These are phyloP conservation scores for Norana najaformis DNA, from an alignment of 2,888 invertebrate species.

Conservation along the genomic window DNA sequence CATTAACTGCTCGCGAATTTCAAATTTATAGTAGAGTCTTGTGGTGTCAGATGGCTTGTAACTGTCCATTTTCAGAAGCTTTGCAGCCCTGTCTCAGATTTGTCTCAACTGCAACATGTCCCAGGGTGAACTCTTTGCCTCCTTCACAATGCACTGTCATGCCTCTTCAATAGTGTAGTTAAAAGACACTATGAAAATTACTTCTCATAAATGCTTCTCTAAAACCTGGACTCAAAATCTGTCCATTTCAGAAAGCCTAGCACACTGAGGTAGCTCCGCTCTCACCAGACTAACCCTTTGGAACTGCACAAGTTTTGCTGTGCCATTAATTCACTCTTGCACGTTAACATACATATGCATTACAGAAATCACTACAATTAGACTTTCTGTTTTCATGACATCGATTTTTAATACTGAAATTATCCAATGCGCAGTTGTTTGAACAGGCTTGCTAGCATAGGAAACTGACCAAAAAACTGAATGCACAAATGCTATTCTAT, in stretches of 20 bases:
- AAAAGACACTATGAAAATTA: neutral
- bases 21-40: neutral
- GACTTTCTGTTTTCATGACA: neutral
- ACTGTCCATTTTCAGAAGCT: neutral
- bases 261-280: neutral
- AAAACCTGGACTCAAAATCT: neutral
- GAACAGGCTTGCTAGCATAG: neutral
- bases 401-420: neutral
- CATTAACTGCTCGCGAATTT: neutral
- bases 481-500: too few relatives aligned
- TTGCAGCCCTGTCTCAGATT: too few relatives aligned
- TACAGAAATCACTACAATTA: neutral
- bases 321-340: neutral
- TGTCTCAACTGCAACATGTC: neutral
- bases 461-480: too few relatives aligned
- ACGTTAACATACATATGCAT: neutral
- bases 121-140: neutral
- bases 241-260: neutral
- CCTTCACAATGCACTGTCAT: neutral
- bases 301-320: neutral
- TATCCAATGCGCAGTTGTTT: too few relatives aligned
- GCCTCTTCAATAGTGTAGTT: neutral
- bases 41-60: neutral
- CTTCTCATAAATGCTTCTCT: neutral
- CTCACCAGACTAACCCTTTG: neutral